A percentile compares a stretch with the other conserved stretches of the same genome.
Conservation (phyloP, 53 echinoderm and acorn worm genomes). For the Apostichopus leukothele region DNA sequence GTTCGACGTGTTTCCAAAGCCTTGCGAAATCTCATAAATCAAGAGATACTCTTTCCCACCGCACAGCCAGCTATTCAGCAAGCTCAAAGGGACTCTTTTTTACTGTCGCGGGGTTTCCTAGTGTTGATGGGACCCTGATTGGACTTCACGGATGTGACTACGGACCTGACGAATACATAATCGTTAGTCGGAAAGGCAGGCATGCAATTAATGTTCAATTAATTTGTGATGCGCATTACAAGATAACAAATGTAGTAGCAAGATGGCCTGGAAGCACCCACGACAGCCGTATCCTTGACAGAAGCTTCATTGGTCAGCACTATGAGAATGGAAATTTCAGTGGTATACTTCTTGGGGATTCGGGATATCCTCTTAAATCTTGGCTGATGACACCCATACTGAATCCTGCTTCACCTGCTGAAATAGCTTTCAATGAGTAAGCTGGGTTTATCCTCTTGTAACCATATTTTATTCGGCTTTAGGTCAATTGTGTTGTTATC, state of each 20-base stretch:
- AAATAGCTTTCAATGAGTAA: constrained; percentile 52
- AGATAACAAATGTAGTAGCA: constrained; percentile 22
- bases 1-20: constrained; percentile 14
- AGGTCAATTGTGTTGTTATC: too few species aligned
- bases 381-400: constrained; percentile 58
- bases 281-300: constrained; percentile 8
- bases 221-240: constrained; percentile 29
- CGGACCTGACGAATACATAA: constrained; percentile 22
- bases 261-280: constrained; percentile 23
- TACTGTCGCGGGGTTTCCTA: constrained; percentile 11
- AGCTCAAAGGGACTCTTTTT: constrained; percentile 18
- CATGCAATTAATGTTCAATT: constrained; percentile 34
- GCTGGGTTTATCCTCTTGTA: neutral
- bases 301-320: neutral
- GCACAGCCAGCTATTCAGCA: neutral
- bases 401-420: constrained; percentile 22
- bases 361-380: constrained; percentile 5
- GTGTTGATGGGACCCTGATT: constrained; percentile 6
- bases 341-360: constrained; percentile 30
- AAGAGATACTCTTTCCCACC: constrained; percentile 9
- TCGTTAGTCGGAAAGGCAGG: constrained; percentile 10
- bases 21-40: neutral
- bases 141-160: constrained; percentile 36
- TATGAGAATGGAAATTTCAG: neutral
- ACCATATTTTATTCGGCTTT: too few species aligned